phyloP scores from a whole-genome alignment of 2,888 invertebrate genomes.

The Ormyrus rosae region DNA sequence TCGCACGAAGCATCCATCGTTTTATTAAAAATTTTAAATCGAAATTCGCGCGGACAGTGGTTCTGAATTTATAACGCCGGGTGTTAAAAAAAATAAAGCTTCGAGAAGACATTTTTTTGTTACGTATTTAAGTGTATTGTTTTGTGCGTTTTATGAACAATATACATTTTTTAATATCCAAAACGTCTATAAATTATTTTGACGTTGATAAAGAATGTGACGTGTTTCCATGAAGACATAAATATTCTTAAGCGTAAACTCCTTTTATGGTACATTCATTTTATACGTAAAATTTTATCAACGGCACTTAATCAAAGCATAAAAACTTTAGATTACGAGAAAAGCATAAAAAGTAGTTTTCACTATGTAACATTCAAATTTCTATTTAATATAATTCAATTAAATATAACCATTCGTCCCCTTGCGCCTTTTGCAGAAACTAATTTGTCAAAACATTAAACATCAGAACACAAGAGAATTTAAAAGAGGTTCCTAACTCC shows the following conservation, averaged over 20 bases:
- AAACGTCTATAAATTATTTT: background rate
- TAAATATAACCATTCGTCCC: background rate
- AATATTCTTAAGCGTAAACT: constrained; percentile 34
- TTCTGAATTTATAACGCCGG: background rate
- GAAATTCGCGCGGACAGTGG: too few relatives aligned
- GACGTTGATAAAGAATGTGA: constrained; percentile 6
- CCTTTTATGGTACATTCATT: constrained; percentile 27
- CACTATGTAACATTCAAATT: background rate
- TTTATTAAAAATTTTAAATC: too few relatives aligned
- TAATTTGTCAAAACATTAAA: too few relatives aligned
- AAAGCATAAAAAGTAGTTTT: constrained; percentile 10
- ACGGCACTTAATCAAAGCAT: constrained; percentile 19
- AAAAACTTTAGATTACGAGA: constrained; percentile 20
- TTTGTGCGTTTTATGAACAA: background rate
- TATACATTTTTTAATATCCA: background rate
- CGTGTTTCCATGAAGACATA: constrained; percentile 28
- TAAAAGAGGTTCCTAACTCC: too few relatives aligned
- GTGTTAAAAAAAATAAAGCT: too few relatives aligned
- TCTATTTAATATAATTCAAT: background rate
- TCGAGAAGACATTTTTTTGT: too few relatives aligned
- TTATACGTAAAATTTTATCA: constrained; percentile 35
- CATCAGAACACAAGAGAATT: too few relatives aligned
- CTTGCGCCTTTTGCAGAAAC: too few relatives aligned
- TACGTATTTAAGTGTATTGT: too few relatives aligned
- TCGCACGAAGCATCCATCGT: too few relatives aligned